A percentile compares a stretch with the other conserved stretches of the same genome.
phyloP scores from a whole-genome alignment of 2,888 invertebrate species.

The Lithophane socia region DNA sequence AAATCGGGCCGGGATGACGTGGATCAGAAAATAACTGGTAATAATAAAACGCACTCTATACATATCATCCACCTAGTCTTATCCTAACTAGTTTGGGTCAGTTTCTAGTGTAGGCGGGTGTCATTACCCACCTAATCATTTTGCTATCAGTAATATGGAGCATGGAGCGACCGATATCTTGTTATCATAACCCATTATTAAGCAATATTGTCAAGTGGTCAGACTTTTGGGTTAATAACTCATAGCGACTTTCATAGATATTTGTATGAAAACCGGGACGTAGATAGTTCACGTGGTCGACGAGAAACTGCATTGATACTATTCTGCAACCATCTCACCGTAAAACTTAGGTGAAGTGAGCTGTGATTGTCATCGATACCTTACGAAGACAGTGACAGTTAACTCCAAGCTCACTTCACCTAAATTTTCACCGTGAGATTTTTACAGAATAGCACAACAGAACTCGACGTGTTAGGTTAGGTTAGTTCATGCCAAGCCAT shows the following conservation, averaged over 20 bases:
- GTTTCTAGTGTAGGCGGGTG: not conserved
- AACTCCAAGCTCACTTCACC: no score
- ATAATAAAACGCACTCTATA: not conserved
- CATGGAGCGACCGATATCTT: not conserved
- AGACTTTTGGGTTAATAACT: not conserved
- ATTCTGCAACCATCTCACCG: no score
- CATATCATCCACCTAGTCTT: not conserved
- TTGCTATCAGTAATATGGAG: not conserved
- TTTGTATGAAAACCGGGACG: not conserved
- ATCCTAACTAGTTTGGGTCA: not conserved
- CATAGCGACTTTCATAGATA: not conserved
- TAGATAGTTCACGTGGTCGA: no score
- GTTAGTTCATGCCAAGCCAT: no score
- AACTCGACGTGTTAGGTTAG: no score
- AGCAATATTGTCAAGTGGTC: not conserved
- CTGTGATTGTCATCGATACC: no score
- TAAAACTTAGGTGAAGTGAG: no score
- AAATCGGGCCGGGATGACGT: conserved; percentile 16
- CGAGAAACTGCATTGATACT: no score
- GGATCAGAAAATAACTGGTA: conserved; percentile 5
- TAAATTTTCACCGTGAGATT: no score
- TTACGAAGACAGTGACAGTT: no score
- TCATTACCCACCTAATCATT: not conserved
- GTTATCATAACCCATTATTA: not conserved
- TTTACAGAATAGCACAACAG: no score